These are phyloP conservation scores for Phoebastria nigripes DNA, from an alignment of 2,797 vertebrate species.

Conservation along the genomic window DNA sequence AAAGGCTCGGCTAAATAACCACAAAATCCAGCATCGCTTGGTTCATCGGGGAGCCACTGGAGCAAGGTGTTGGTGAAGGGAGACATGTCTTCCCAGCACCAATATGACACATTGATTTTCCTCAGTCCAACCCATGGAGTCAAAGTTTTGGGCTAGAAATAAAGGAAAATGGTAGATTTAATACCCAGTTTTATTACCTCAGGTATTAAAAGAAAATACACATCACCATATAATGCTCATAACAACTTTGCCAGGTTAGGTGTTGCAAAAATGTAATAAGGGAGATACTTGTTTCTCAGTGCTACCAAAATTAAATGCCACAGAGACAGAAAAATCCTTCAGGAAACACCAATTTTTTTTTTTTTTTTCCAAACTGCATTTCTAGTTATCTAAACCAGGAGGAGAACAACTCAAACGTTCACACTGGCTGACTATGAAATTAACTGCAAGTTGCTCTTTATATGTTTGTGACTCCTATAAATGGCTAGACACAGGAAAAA, in stretches of 20 bases:
- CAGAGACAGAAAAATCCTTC: not conserved
- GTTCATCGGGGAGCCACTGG: slow-evolving; percentile 90
- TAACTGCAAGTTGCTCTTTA: not conserved
- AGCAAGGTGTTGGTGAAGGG: slow-evolving; percentile 93
- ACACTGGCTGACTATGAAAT: not conserved
- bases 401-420: not conserved
- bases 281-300: not conserved
- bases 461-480: not conserved
- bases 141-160: slow-evolving; percentile 83
- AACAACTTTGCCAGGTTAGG: not conserved
- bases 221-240: no score
- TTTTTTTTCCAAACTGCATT: not conserved
- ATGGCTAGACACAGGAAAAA: not conserved
- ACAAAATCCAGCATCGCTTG: slow-evolving; percentile 94
- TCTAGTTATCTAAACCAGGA: not conserved
- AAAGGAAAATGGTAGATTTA: not conserved
- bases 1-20: slow-evolving; percentile 90
- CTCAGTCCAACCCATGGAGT: slow-evolving; percentile 96
- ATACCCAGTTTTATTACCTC: not conserved
- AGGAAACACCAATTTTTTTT: not conserved
- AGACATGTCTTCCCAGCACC: slow-evolving; percentile 99
- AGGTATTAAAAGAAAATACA: not conserved
- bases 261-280: not conserved
- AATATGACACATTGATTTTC: slow-evolving; percentile 97
- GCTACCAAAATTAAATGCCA: not conserved